These are phyloP conservation scores for Macropus fuliginosus DNA, from an alignment of 2,797 vertebrate genomes.

Conservation along the genomic window DNA sequence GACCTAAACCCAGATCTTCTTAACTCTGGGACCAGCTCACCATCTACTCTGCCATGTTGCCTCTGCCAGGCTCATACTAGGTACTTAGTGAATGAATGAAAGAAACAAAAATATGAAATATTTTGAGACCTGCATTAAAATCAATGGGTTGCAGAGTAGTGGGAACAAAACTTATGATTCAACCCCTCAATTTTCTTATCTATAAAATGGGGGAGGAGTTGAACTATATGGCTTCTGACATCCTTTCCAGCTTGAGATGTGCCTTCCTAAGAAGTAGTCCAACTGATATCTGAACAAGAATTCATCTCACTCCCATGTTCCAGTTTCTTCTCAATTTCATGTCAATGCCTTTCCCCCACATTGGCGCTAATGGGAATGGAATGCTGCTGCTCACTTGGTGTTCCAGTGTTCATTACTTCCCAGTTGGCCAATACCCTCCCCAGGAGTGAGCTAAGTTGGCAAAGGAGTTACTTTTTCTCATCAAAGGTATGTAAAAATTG, in stretches of 20 bases:
- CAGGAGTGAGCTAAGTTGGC: conserved; percentile 28
- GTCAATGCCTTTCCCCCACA: conserved; percentile 50
- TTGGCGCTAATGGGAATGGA: conserved; percentile 53
- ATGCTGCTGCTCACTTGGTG: conserved; percentile 25
- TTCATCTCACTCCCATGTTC: not conserved
- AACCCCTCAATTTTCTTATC: not conserved
- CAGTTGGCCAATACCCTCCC: conserved; percentile 36
- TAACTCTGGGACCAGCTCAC: not conserved
- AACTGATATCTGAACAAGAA: not conserved
- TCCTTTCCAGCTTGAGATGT: not conserved
- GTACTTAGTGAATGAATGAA: not conserved
- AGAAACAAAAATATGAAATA: not conserved
- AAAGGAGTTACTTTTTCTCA: conserved; percentile 57
- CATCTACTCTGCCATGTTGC: not conserved
- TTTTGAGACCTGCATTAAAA: not conserved
- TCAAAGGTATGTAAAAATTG: conserved; percentile 66
- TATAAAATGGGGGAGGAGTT: not conserved
- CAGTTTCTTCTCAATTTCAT: not conserved
- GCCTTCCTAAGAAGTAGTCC: not conserved
- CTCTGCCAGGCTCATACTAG: not conserved
- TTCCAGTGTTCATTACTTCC: conserved; percentile 54
- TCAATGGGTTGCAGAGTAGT: not conserved
- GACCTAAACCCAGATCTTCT: not conserved
- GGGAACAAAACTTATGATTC: not conserved
- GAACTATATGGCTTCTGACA: not conserved